These are phyloP conservation scores for Nibea coibor DNA, from an alignment of 2,113 vertebrate genomes.

Conservation along the genomic window DNA sequence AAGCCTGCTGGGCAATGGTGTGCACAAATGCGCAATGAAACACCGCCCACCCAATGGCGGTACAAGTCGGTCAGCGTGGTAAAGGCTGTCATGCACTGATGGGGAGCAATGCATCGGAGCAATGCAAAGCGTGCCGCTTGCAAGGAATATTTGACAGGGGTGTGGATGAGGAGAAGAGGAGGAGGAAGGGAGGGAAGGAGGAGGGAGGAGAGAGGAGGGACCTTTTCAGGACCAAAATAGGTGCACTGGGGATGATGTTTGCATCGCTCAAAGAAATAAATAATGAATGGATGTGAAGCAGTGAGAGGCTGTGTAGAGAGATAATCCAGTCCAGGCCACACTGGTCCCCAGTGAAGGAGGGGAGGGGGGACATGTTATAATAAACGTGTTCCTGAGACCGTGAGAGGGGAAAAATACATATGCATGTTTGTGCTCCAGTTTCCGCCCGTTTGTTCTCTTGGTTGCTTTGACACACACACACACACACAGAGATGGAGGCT, in stretches of 20 bases:
- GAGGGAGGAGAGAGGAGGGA: slow-evolving; percentile 30
- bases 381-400: slow-evolving; percentile 41
- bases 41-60: slow-evolving; percentile 76
- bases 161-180: slow-evolving; percentile 57
- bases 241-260: slow-evolving; percentile 35
- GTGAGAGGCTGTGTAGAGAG: slow-evolving; percentile 29
- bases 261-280: slow-evolving; percentile 12
- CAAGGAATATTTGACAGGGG: slow-evolving; percentile 47
- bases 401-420: slow-evolving; percentile 38
- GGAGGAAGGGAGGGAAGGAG: neutral
- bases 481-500: slow-evolving; percentile 38
- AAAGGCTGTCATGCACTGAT: slow-evolving; percentile 57
- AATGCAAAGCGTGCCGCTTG: slow-evolving; percentile 31
- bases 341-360: slow-evolving; percentile 28
- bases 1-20: slow-evolving; percentile 59
- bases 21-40: slow-evolving; percentile 75
- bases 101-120: slow-evolving; percentile 21
- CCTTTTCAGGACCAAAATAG: slow-evolving; percentile 46
- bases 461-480: slow-evolving; percentile 66
- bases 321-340: slow-evolving; percentile 63
- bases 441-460: slow-evolving; percentile 50
- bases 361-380: slow-evolving; percentile 28
- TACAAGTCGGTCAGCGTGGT: slow-evolving; percentile 63
- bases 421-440: slow-evolving; percentile 65
- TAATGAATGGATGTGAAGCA: slow-evolving; percentile 39